Conservation (phyloP, 2,888 invertebrate genomes). For the Dynastes grantii region DNA sequence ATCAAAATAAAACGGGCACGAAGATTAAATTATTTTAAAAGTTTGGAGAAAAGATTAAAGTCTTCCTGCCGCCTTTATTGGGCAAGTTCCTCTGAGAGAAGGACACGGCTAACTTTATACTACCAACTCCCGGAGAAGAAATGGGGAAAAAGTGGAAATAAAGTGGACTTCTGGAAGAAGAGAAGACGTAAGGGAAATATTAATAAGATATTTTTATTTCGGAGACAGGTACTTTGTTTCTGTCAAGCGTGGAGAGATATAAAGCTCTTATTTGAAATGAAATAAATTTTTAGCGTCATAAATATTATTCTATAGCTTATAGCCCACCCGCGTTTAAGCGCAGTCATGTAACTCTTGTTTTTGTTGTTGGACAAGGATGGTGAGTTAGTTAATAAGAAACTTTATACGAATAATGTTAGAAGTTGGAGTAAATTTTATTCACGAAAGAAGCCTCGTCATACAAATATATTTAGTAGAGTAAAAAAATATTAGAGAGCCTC, state of each 20-base stretch:
- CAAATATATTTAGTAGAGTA: too few relatives aligned
- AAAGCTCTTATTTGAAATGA: slow-evolving; percentile 28
- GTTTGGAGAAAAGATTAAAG: slow-evolving; percentile 29
- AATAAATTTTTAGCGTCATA: slow-evolving; percentile 34
- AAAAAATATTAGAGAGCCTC: too few relatives aligned
- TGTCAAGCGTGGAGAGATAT: slow-evolving; percentile 24
- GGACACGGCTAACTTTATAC: slow-evolving; percentile 12
- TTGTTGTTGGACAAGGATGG: background rate
- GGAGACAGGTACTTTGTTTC: slow-evolving; percentile 36
- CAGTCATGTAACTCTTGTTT: background rate
- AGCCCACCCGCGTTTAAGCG: slow-evolving; percentile 19
- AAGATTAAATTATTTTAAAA: slow-evolving; percentile 32
- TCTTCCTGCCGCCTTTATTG: background rate
- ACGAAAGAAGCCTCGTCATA: too few relatives aligned
- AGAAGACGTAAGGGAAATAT: slow-evolving; percentile 36
- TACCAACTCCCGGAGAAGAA: slow-evolving; percentile 1
- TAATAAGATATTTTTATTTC: slow-evolving; percentile 42
- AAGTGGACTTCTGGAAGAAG: slow-evolving; percentile 21
- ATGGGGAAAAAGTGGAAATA: slow-evolving; percentile 20
- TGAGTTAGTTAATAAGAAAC: too few relatives aligned
- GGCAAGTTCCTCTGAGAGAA: slow-evolving; percentile 17
- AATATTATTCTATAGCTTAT: slow-evolving; percentile 36
- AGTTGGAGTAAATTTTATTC: too few relatives aligned
- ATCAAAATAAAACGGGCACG: slow-evolving; percentile 21
- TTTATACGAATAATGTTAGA: too few relatives aligned